Base-by-base conservation (phyloP, 1,140 invertebrate genomes). In the Calliphora vicina region DNA sequence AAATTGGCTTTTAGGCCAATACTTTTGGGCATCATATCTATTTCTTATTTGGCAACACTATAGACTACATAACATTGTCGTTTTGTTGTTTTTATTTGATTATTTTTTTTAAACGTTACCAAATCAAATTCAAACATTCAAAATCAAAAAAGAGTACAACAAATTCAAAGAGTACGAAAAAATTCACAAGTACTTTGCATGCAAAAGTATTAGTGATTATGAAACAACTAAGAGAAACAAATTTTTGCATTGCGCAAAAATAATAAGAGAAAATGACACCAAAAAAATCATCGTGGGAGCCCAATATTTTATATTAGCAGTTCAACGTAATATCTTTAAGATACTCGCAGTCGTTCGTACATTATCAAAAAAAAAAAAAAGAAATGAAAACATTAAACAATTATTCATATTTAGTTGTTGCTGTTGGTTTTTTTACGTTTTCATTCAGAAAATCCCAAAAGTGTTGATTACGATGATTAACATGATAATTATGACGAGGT, bases 401-500 rank as follows among this genome's bases (percentile, higher is more conserved):
- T 35, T 35, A 35, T 35, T 35, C 35, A 35, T 35, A 35, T 35
- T 35, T 35, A 35, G 35, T 35, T 35, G 35, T 35, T 5, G 10
- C 10, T 35, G 35, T 35, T 15, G 45, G 12, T 50, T 50, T 50
- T 43, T 45, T 78, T 45, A 78, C 74, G 74, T 78, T 78, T 78
- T 78, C 74, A 78, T 78, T 78, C 74, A 78, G n/a, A 78, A 45
- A 76, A 45, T 78, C 23, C n/a, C 74, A 78, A 67, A 12, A 67
- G n/a, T 23, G 61, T 20, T 67, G 61, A 67, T 67, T 67, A 67
- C 20, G 61, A 67, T 67, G 61, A 67, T 67, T 57, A 57, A 57
- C 50, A 57, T 57, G 50, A 35, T n/a, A 43, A 61, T 67, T 25
- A 67, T 67, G 20, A 67, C 10, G 20, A 23, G 23, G 61, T 23